Conservation (phyloP, 2,888 invertebrate species). For the Heliconius aoede region DNA sequence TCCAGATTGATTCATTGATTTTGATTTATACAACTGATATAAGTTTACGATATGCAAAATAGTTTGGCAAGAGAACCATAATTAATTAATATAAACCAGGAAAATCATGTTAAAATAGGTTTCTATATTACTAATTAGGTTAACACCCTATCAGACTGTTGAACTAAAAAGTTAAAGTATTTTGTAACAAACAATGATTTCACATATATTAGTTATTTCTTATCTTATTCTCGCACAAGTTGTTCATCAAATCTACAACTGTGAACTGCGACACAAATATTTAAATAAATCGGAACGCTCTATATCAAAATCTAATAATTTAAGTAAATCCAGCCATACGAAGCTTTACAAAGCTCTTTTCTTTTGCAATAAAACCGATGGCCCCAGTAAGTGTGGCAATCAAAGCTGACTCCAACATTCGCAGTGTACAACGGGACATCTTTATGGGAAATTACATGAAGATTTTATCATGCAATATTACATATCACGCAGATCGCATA, state of each 20-base stretch:
- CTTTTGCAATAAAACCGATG: constrained; percentile 10
- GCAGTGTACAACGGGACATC: constrained; percentile 29
- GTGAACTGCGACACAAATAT: not conserved
- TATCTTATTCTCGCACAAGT: not conserved
- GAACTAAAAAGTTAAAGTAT: not conserved
- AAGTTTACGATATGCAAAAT: constrained; percentile 71
- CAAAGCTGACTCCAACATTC: constrained; percentile 18
- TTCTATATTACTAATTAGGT: constrained; percentile 5
- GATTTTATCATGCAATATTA: constrained; percentile 52
- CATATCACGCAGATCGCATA: constrained; percentile 52
- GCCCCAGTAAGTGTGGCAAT: constrained; percentile 18
- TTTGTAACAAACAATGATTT: not conserved
- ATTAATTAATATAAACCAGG: constrained; percentile 20
- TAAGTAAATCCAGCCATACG: constrained; percentile 1
- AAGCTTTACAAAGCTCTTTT: not conserved
- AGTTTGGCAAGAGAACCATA: constrained; percentile 56
- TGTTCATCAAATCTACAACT: too few relatives aligned
- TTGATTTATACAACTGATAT: constrained; percentile 71
- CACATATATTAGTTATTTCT: not conserved
- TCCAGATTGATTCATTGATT: constrained; percentile 77
- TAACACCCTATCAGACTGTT: not conserved
- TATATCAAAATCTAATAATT: not conserved
- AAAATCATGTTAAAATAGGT: not conserved
- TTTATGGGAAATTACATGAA: constrained; percentile 50
- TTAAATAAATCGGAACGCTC: not conserved